phyloP scores from a whole-genome alignment of 2,797 vertebrate genomes.

The Acestrorhynchus altus region DNA sequence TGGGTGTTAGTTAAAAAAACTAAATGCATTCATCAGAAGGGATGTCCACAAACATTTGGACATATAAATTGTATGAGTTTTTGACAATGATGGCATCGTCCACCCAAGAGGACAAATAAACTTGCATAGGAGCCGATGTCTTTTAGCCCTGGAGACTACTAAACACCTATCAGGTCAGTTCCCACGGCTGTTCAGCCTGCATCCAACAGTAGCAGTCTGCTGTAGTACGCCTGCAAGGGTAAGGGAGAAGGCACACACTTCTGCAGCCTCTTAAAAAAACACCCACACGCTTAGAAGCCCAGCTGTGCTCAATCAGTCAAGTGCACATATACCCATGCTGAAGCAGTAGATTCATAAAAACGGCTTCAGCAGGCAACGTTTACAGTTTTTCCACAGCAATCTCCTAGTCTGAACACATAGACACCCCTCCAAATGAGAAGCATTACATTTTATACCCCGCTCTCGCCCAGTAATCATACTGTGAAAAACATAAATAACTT shows the following conservation, averaged over 20 bases:
- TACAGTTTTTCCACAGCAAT: slow-evolving; percentile 29
- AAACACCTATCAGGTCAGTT: background rate
- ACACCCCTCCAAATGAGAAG: background rate
- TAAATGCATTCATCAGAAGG: too few relatives aligned
- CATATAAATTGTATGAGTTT: too few relatives aligned
- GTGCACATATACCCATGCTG: slow-evolving; percentile 6
- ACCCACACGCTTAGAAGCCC: background rate
- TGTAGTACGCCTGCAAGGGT: background rate
- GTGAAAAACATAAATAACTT: too few relatives aligned
- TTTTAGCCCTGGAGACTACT: too few relatives aligned
- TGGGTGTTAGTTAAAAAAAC: too few relatives aligned
- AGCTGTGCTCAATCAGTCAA: slow-evolving; percentile 33
- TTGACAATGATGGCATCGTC: too few relatives aligned
- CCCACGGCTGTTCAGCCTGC: too few relatives aligned
- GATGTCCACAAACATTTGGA: too few relatives aligned
- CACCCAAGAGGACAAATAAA: too few relatives aligned
- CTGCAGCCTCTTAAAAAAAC: slow-evolving; percentile 1
- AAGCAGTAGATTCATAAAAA: slow-evolving; percentile 41
- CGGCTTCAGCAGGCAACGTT: slow-evolving; percentile 33
- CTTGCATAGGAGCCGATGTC: too few relatives aligned
- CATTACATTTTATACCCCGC: too few relatives aligned
- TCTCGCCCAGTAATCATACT: too few relatives aligned
- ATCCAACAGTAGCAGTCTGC: slow-evolving; percentile 14
- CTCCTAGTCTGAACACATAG: slow-evolving; percentile 7
- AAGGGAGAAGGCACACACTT: background rate